phyloP scores from a whole-genome alignment of 2,888 invertebrate genomes.

The Tridacna crocea region DNA sequence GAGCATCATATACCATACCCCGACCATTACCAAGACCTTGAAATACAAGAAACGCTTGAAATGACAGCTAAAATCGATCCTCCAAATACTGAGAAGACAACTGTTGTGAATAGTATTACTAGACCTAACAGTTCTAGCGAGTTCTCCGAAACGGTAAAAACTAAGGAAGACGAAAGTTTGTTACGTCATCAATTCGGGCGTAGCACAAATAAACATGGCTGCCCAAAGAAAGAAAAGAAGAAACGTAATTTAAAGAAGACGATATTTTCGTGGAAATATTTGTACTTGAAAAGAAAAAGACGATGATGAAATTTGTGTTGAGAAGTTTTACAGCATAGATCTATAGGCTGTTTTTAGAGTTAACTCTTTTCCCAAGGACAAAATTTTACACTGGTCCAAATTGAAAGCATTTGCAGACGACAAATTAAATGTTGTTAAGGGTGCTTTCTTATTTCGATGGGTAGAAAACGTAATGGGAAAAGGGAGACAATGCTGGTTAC shows the following conservation, averaged over 20 bases:
- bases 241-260: conserved; percentile 2
- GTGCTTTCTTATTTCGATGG: no score
- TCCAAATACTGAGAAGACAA: background rate
- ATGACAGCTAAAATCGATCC: background rate
- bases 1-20: conserved; percentile 47
- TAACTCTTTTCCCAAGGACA: no score
- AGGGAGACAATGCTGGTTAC: no score
- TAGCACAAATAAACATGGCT: background rate
- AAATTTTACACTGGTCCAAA: no score
- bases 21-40: conserved; percentile 12
- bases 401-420: no score
- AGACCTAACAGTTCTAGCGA: no score
- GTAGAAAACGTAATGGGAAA: no score
- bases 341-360: no score
- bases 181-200: background rate
- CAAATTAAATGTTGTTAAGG: no score
- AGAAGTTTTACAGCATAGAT: background rate
- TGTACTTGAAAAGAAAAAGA: background rate
- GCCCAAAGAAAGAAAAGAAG: background rate
- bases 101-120: background rate
- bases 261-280: background rate
- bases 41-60: background rate
- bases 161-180: no score
- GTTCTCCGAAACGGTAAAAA: no score
- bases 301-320: background rate